Evolutionary conservation across 1,140 invertebrate species (phyloP).

Genomic region (Aphis gossypii): DNA sequence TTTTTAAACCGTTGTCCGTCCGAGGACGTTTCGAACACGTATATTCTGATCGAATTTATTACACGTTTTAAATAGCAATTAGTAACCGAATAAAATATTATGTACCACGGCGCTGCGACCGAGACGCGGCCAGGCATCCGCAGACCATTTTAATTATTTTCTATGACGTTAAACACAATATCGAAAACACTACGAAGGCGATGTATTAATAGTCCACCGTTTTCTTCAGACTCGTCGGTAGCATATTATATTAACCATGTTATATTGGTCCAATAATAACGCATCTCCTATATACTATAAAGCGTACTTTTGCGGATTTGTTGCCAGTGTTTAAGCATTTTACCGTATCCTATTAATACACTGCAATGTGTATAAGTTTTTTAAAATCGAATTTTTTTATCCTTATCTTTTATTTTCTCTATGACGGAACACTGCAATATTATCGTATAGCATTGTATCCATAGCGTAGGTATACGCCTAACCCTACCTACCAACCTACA

Average conservation of each 20-base stretch:
- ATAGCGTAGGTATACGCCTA: background rate
- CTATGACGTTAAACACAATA: background rate
- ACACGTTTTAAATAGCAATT: conserved; percentile 30
- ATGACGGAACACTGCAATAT: background rate
- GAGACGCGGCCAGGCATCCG: background rate
- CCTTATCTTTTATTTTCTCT: background rate
- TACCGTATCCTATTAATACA: background rate
- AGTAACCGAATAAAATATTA: conserved; percentile 10
- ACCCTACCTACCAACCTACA: background rate
- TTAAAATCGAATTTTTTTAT: background rate
- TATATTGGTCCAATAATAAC: background rate
- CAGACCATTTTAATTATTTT: background rate
- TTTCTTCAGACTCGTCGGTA: background rate
- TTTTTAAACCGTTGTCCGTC: background rate
- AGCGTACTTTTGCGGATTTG: background rate
- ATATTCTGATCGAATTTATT: background rate
- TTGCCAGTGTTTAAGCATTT: background rate
- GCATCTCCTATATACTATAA: background rate
- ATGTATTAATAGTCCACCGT: background rate
- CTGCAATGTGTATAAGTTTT: background rate
- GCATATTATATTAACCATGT: background rate
- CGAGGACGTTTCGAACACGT: conserved; percentile 19
- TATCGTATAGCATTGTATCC: background rate
- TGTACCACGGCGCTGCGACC: background rate
- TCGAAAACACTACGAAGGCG: background rate